These are phyloP conservation scores for Sapayoa aenigma DNA, from an alignment of 2,113 vertebrate species.

Conservation along the genomic window DNA sequence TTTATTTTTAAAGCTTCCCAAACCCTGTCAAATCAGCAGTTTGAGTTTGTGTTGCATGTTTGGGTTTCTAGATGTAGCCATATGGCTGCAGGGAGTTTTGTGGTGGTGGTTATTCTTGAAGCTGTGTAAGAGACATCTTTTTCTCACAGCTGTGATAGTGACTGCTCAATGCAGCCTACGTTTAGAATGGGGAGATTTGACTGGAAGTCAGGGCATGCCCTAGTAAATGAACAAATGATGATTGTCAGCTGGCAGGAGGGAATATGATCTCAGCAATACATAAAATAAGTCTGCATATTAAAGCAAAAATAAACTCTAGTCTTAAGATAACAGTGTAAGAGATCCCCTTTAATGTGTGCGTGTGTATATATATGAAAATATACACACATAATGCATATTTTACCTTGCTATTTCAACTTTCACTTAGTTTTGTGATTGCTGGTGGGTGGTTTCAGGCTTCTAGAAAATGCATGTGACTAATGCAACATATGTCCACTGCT, in stretches of 20 bases:
- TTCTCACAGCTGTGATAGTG: background rate
- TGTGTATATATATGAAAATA: background rate
- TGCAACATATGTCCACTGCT: background rate
- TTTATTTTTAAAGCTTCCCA: background rate
- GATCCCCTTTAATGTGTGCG: background rate
- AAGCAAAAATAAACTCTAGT: background rate
- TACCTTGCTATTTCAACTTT: background rate
- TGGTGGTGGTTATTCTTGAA: background rate
- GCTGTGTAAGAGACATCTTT: background rate
- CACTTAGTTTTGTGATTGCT: background rate
- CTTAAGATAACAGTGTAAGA: background rate
- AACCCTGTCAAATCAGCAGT: background rate
- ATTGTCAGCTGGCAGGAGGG: background rate
- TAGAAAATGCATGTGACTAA: background rate
- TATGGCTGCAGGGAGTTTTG: background rate
- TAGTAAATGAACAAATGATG: background rate
- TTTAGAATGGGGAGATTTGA: background rate
- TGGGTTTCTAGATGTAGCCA: slow-evolving; percentile 1
- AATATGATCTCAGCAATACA: background rate
- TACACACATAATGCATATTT: background rate
- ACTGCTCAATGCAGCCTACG: background rate
- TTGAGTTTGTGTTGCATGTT: background rate
- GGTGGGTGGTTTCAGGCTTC: background rate
- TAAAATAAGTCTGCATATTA: background rate
- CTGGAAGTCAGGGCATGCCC: slow-evolving; percentile 2